Conservation (phyloP, 2,113 vertebrate genomes). For the Albula goreensis region DNA sequence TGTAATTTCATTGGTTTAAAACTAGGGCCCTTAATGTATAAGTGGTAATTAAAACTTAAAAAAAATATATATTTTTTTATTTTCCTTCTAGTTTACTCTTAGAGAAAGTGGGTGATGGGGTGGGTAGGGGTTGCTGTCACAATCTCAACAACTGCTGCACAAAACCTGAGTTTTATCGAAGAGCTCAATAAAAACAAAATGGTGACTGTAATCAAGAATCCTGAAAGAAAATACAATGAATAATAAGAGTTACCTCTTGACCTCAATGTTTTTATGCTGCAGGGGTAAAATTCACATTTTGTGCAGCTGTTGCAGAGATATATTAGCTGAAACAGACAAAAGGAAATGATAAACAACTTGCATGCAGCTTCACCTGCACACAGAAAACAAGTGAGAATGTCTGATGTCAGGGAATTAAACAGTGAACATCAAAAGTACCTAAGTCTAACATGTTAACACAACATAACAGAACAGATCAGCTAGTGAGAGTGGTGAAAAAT, state of each 20-base stretch:
- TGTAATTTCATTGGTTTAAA: neutral
- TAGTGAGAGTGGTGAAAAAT: slow-evolving; percentile 4
- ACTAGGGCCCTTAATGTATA: neutral
- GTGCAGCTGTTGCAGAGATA: slow-evolving; percentile 36
- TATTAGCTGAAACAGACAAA: slow-evolving; percentile 40
- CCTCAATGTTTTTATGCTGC: slow-evolving; percentile 41
- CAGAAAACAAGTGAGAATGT: neutral
- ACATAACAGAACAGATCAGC: slow-evolving; percentile 5
- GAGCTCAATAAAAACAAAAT: slow-evolving; percentile 17
- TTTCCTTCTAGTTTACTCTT: slow-evolving; percentile 32
- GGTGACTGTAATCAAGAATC: slow-evolving; percentile 28
- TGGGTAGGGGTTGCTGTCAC: slow-evolving; percentile 24
- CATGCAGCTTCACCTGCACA: slow-evolving; percentile 14
- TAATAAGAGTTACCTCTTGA: slow-evolving; percentile 22
- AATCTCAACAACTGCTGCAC: slow-evolving; percentile 40
- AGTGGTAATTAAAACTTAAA: neutral
- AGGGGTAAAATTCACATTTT: slow-evolving; percentile 39
- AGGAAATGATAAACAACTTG: slow-evolving; percentile 37
- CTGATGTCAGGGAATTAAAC: neutral
- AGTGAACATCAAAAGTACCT: neutral
- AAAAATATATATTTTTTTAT: slow-evolving; percentile 4
- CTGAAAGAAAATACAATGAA: slow-evolving; percentile 36
- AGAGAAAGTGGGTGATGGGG: slow-evolving; percentile 14
- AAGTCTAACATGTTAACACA: neutral
- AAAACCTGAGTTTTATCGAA: slow-evolving; percentile 42